Conservation (phyloP, 1,140 invertebrate species). For the Pseudomyrmex flavicornis region DNA sequence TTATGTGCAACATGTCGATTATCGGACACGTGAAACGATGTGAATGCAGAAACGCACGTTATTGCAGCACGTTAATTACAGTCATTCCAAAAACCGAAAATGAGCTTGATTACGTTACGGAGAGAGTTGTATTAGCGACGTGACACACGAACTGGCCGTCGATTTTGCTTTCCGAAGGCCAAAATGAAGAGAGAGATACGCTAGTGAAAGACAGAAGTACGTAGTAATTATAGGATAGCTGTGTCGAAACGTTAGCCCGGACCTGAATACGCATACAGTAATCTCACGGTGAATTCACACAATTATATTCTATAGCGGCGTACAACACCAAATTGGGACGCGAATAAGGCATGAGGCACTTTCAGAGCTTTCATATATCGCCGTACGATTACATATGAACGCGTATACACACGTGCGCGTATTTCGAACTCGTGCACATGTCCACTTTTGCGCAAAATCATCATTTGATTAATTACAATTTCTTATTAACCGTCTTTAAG, state of each 20-base stretch:
- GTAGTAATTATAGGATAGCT: slow-evolving; percentile 30
- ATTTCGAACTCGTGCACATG: not conserved
- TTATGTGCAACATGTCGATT: not conserved
- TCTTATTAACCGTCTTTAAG: slow-evolving; percentile 10
- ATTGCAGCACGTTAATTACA: slow-evolving; percentile 31
- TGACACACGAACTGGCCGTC: not conserved
- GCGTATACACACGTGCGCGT: not conserved
- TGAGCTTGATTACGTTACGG: slow-evolving; percentile 3
- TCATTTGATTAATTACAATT: slow-evolving; percentile 34
- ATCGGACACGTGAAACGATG: not conserved
- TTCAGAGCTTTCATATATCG: not conserved
- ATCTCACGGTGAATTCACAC: not conserved
- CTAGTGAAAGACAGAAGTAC: not conserved
- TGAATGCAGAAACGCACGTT: not conserved
- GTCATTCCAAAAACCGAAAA: slow-evolving; percentile 40
- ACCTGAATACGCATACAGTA: slow-evolving; percentile 19
- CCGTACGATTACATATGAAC: not conserved
- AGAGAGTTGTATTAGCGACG: not conserved
- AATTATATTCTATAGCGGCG: not conserved
- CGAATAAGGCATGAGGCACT: slow-evolving; percentile 22
- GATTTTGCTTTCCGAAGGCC: slow-evolving; percentile 29
- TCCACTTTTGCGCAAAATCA: slow-evolving; percentile 41
- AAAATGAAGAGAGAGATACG: not conserved
- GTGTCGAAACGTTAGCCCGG: not conserved
- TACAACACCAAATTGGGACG: slow-evolving; percentile 21